Evolutionary conservation across 2,888 invertebrate genomes (phyloP), one percentile per base, ranked within the genome.

Genomic region (Catonia carolina): DNA sequence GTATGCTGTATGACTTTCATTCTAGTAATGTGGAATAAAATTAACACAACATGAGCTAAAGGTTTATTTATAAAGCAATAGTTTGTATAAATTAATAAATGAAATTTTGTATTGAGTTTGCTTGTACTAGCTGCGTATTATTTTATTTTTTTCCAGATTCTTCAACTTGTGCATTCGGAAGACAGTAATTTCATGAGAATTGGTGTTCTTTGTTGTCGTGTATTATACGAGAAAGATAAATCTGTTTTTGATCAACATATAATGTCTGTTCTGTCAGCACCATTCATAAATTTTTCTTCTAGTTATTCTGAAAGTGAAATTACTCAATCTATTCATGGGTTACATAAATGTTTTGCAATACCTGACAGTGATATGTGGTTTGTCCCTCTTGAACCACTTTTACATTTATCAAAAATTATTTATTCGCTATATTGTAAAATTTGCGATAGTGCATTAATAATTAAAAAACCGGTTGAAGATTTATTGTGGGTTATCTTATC

Each of bases 151-250:
- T 69, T 60, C 41, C 80, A 84, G 71, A 65, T 84, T 15, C 65
- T 74, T 12, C 69, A 75, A 56, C 74, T 83, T 65, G 63, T 81
- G 17, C 65, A 67, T 33, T 66, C 72, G 7, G 64, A 63, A 18
- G 75, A 74, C 59, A 74, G 36, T 37, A 58, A 63, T 55, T 66
- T 65, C 51, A 65, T 67, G 57, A 64, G 66, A 60, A 64, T 83
- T 55, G 80, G 79, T 53, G 75, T 77, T 20, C 72, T 76, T 27
- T 84, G 82, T 69, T 73, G 80, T 2, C 72, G 78, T 60, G 71
- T 70, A 56, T 69, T 85, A 23, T 72, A 76, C 66, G 74, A 77
- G 50, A 74, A 72, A 49, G 78, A 80, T 68, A 70, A 74, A 14
- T 65, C 74, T 14, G 66, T 75, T 53, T 72, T 74, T 60, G 60